Percentiles rank a stretch among this genome's conserved stretches.
Evolutionary conservation across 2,113 vertebrate species (phyloP).

Genomic region (Triplophysa siluroides): DNA sequence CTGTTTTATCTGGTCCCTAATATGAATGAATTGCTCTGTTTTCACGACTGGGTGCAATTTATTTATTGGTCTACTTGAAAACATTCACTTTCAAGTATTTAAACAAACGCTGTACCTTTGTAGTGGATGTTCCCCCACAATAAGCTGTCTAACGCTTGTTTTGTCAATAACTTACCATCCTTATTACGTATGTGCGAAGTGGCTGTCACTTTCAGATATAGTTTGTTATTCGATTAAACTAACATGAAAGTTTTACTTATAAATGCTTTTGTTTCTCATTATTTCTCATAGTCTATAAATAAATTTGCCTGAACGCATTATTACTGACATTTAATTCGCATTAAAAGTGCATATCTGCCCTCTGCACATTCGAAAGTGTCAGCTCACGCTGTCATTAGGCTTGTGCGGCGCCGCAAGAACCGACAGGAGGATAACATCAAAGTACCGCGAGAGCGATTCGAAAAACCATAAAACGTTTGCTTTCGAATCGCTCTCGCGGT

Average conservation of each 20-base stretch:
- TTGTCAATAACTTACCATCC: neutral
- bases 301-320: neutral
- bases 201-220: constrained; percentile 25
- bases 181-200: neutral
- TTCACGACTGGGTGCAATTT: neutral
- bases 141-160: constrained; percentile 12
- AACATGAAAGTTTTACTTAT: constrained; percentile 22
- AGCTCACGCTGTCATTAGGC: too few relatives aligned
- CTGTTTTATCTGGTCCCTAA: constrained; percentile 5
- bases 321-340: too few relatives aligned
- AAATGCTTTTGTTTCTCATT: constrained; percentile 5
- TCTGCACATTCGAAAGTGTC: too few relatives aligned
- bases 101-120: neutral
- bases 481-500: too few relatives aligned
- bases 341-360: too few relatives aligned
- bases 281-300: neutral
- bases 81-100: constrained; percentile 10
- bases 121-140: constrained; percentile 6
- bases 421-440: too few relatives aligned
- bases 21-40: constrained; percentile 3
- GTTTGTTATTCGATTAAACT: constrained; percentile 38
- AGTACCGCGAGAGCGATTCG: too few relatives aligned
- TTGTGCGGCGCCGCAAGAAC: too few relatives aligned
- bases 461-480: too few relatives aligned
- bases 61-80: constrained; percentile 12